phyloP scores from a whole-genome alignment of 2,113 vertebrate species.

The Hyaena hyaena region DNA sequence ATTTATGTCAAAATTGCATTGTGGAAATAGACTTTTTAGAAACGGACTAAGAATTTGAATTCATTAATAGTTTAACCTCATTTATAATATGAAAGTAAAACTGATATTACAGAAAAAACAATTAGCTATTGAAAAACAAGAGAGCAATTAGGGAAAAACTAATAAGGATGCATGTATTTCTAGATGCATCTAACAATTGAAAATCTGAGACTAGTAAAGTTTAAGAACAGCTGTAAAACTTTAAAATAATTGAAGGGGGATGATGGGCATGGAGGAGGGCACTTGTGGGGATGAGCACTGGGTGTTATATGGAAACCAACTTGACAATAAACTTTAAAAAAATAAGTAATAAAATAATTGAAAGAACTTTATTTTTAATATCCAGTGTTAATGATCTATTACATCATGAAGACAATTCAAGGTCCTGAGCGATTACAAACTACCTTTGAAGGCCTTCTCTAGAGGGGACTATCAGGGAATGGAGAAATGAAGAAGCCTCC shows the following conservation, averaged over 20 bases:
- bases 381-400: not conserved
- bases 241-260: not conserved
- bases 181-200: not conserved
- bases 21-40: not conserved
- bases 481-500: not conserved
- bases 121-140: not conserved
- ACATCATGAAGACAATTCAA: not conserved
- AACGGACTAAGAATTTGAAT: not conserved
- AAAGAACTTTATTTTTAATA: conserved; percentile 60
- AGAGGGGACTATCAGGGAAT: not conserved
- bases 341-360: not conserved
- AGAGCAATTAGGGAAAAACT: not conserved
- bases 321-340: no score
- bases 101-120: not conserved
- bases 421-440: not conserved
- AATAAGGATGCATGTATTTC: not conserved
- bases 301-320: no score
- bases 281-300: no score
- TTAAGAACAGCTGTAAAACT: conserved; percentile 24
- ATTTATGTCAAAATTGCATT: conserved; percentile 7
- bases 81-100: not conserved
- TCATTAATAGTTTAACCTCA: not conserved
- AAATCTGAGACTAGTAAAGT: not conserved
- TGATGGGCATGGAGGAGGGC: no score
- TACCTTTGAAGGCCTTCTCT: not conserved